A percentile compares a stretch with the other conserved stretches of the same genome.
These are phyloP conservation scores for Patella vulgata DNA, from an alignment of 1,140 invertebrate genomes.

Conservation along the genomic window DNA sequence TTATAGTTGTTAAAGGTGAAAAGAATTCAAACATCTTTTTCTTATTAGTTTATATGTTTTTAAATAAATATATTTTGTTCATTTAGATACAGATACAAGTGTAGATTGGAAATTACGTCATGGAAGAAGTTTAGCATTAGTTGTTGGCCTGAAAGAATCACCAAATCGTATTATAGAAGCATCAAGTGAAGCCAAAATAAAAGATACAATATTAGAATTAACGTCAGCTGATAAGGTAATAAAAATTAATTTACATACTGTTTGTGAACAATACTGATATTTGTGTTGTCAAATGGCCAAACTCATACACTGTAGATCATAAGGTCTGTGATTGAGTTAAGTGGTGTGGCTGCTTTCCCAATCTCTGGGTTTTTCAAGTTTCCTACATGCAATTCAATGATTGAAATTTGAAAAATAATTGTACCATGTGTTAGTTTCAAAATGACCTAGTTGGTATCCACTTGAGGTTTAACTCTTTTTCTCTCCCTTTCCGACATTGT, in stretches of 20 bases:
- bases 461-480: too few relatives aligned
- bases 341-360: too few relatives aligned
- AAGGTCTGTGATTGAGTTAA: too few relatives aligned
- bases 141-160: slow-evolving; percentile 89
- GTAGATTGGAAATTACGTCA: slow-evolving; percentile 77
- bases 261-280: background rate
- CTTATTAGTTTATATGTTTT: too few relatives aligned
- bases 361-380: too few relatives aligned
- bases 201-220: slow-evolving; percentile 26
- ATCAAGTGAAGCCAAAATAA: slow-evolving; percentile 2
- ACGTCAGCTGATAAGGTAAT: slow-evolving; percentile 47
- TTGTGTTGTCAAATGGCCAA: too few relatives aligned
- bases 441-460: too few relatives aligned
- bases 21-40: slow-evolving; percentile 2
- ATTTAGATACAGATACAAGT: slow-evolving; percentile 41
- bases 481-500: too few relatives aligned
- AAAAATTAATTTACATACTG: background rate
- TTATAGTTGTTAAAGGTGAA: background rate
- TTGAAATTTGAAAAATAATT: too few relatives aligned
- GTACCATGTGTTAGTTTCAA: too few relatives aligned
- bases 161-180: slow-evolving; percentile 64
- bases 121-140: slow-evolving; percentile 84
- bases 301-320: too few relatives aligned
- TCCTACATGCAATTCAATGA: too few relatives aligned
- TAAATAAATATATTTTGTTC: slow-evolving; percentile 4